A percentile compares a stretch with the other conserved stretches of the same genome.
Evolutionary conservation across 2,797 vertebrate species (phyloP).

Genomic region (Tolypeutes matacus): DNA sequence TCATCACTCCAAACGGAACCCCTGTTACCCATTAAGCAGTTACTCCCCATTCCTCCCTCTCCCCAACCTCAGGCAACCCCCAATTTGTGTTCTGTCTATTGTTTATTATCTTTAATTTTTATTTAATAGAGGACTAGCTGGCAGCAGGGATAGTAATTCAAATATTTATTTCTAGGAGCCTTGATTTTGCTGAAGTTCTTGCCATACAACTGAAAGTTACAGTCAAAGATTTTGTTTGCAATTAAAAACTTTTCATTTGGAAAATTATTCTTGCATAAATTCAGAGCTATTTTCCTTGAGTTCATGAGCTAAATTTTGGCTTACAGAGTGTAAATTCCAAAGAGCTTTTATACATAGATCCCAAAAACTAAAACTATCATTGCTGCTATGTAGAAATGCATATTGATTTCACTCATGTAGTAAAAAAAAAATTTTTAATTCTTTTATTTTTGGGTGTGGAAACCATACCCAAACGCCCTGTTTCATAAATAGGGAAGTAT

Average conservation of each 20-base stretch:
- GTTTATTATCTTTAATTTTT: constrained; percentile 53
- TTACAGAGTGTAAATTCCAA: constrained; percentile 57
- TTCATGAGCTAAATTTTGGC: constrained; percentile 64
- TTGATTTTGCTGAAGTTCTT: constrained; percentile 70
- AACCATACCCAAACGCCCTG: constrained; percentile 50
- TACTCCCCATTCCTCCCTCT: background rate
- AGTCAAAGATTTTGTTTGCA: constrained; percentile 67
- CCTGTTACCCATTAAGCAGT: background rate
- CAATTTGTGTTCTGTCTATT: background rate
- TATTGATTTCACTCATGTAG: constrained; percentile 68
- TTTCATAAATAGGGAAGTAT: constrained; percentile 74
- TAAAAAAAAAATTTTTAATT: constrained; percentile 66
- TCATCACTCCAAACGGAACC: background rate
- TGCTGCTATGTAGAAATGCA: constrained; percentile 60
- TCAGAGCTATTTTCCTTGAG: constrained; percentile 67
- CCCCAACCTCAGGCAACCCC: background rate
- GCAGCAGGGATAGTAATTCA: constrained; percentile 64
- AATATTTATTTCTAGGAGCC: constrained; percentile 58
- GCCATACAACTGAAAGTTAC: constrained; percentile 44
- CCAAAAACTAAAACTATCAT: constrained; percentile 70
- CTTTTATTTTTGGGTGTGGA: constrained; percentile 71
- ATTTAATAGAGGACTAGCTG: constrained; percentile 58
- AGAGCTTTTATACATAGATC: constrained; percentile 52
- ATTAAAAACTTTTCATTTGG: constrained; percentile 71
- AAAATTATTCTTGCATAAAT: constrained; percentile 70